Conservation (phyloP, 2,888 invertebrate genomes). For the Drosophila anomelani region DNA sequence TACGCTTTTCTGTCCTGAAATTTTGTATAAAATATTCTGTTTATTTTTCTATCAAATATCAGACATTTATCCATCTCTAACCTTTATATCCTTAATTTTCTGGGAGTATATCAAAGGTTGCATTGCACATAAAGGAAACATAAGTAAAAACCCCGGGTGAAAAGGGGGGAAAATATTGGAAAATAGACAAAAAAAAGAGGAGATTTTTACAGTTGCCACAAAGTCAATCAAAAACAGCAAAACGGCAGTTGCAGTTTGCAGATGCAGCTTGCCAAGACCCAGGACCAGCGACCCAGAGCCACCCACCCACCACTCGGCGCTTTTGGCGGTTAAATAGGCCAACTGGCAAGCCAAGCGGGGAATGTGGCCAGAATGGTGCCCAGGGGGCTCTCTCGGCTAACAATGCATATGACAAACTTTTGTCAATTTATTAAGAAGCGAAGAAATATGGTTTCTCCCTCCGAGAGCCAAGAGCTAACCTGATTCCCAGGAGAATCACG, state of each 20-base stretch:
- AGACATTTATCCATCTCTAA: background rate
- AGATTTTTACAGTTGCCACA: conserved; percentile 46
- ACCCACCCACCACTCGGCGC: conserved; percentile 35
- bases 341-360: conserved; percentile 9
- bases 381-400: conserved; percentile 70
- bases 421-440: conserved; percentile 80
- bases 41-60: background rate
- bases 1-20: background rate
- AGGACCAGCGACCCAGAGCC: conserved; percentile 22
- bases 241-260: conserved; percentile 52
- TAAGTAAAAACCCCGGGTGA: background rate
- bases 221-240: conserved; percentile 72
- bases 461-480: conserved; percentile 62
- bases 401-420: conserved; percentile 81
- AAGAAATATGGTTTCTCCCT: conserved; percentile 49
- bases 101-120: background rate
- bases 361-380: conserved; percentile 45
- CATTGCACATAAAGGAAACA: conserved; percentile 3
- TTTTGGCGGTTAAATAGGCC: conserved; percentile 42
- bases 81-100: conserved; percentile 17
- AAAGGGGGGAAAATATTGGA: conserved; percentile 11
- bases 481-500: conserved; percentile 73
- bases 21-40: background rate
- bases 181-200: conserved; percentile 4
- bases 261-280: conserved; percentile 42